Evolutionary conservation across 1,140 invertebrate genomes (phyloP), one percentile per base, ranked within the genome.

Genomic region (Halictus rubicundus): DNA sequence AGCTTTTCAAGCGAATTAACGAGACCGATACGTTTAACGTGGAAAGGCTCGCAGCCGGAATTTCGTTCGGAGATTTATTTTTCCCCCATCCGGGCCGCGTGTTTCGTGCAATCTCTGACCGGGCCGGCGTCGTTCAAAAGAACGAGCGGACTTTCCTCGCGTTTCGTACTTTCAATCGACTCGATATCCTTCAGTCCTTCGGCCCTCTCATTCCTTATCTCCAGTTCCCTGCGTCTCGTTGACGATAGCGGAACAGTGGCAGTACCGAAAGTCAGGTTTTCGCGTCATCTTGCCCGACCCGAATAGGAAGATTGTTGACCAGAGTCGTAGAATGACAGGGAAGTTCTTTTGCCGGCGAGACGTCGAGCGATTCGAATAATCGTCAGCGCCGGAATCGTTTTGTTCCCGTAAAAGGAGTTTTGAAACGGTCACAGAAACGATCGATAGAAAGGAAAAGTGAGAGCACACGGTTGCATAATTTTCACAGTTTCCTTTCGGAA

Each of bases 121-220:
- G 66, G 32, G 52, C 8, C 16, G 32, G 54, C 42, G 9, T 4
- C 1, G 49, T 74, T 81, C 59, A 75, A 70, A 80, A 68, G 83
- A 78, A 81, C 71, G 69, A 70, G 49, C 54, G 32, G 69, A 74
- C 69, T 78, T 78, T 61, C 49, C 73, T 70, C 68, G 64, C 78
- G 73, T 81, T 74, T 54, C 49, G 59, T 69, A 75, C 79, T 85
- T 82, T 71, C 83, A 78, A 82, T 85, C 75, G 83, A 71, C 61
- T 75, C 57, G 69, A 84, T 73, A 77, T 46, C 68, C n/a, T n/a
- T n/a, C n/a, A n/a, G 46, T 65, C 25, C 75, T 78, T 14, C 60
- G 37, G 14, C 72, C 32, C 46, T 37, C 5, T 52, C 23, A 7
- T 2, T 57, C 21, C 8, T n/a, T 9, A 10, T 52, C 16, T 14